Conservation (phyloP, 2,797 vertebrate species). For the Lycodopsis pacificus region DNA sequence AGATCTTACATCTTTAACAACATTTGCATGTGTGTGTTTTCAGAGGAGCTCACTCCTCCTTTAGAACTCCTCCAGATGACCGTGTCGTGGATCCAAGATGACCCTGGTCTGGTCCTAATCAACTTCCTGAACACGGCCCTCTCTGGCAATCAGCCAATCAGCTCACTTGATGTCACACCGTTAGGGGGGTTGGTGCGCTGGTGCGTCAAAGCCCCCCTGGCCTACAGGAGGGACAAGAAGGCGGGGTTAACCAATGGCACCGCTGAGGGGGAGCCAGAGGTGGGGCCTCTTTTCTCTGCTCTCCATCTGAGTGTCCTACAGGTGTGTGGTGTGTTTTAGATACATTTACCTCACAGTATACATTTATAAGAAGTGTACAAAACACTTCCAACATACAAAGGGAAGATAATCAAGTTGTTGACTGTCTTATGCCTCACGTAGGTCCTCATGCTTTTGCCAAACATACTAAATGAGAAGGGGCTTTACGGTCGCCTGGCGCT, state of each 20-base stretch:
- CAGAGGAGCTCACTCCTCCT: slow-evolving; percentile 95
- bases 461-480: slow-evolving; percentile 93
- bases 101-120: slow-evolving; percentile 92
- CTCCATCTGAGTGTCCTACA: slow-evolving; percentile 95
- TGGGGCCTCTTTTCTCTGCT: slow-evolving; percentile 88
- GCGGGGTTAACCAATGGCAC: slow-evolving; percentile 80
- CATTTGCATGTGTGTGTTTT: slow-evolving; percentile 27
- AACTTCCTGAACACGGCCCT: slow-evolving; percentile 94
- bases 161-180: slow-evolving; percentile 92
- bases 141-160: slow-evolving; percentile 89
- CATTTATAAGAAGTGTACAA: not conserved
- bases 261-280: slow-evolving; percentile 64
- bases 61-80: slow-evolving; percentile 93
- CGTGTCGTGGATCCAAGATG: slow-evolving; percentile 94
- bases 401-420: not conserved
- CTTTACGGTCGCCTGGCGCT: slow-evolving; percentile 93
- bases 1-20: not conserved
- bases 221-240: slow-evolving; percentile 87
- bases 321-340: slow-evolving; percentile 86
- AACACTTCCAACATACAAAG: not conserved
- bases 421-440: slow-evolving; percentile 71
- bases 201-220: slow-evolving; percentile 94
- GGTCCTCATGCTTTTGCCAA: slow-evolving; percentile 92
- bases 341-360: not conserved
- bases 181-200: slow-evolving; percentile 93